These are phyloP conservation scores for human DNA, from an alignment of 2,113 vertebrate species.

Conservation along the genomic window DNA sequence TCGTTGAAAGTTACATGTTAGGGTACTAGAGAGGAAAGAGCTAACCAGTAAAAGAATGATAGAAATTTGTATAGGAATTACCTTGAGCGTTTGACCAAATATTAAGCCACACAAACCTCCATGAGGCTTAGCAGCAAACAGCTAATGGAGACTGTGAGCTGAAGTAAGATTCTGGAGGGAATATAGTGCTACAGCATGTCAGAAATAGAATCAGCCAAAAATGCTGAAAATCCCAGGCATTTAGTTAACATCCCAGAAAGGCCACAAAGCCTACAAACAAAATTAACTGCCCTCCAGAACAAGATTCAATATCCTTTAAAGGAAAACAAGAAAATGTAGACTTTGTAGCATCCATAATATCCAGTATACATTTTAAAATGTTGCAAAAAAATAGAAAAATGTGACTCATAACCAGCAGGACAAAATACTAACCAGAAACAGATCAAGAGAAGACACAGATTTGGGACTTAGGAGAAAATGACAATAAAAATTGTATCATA, in stretches of 20 bases:
- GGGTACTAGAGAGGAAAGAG: background rate
- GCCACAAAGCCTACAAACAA: background rate
- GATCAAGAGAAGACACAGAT: background rate
- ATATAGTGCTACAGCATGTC: background rate
- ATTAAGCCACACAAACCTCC: background rate
- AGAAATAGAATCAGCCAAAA: background rate
- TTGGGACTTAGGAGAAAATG: background rate
- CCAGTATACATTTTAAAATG: no score
- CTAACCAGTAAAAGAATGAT: background rate
- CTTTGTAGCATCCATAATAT: background rate
- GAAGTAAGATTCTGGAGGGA: background rate
- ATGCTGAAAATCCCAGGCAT: background rate
- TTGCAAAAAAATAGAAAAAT: background rate
- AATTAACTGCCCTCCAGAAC: background rate
- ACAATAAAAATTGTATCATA: background rate
- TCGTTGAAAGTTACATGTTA: background rate
- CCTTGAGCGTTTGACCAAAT: background rate
- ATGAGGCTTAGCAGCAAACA: background rate
- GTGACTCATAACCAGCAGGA: background rate
- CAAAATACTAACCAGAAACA: background rate
- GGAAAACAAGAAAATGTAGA: background rate
- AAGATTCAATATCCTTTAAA: background rate
- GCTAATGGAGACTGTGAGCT: background rate
- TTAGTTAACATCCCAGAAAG: background rate
- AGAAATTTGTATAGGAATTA: background rate